Conservation (phyloP, 2,113 vertebrate species). For the Cynocephalus volans region DNA sequence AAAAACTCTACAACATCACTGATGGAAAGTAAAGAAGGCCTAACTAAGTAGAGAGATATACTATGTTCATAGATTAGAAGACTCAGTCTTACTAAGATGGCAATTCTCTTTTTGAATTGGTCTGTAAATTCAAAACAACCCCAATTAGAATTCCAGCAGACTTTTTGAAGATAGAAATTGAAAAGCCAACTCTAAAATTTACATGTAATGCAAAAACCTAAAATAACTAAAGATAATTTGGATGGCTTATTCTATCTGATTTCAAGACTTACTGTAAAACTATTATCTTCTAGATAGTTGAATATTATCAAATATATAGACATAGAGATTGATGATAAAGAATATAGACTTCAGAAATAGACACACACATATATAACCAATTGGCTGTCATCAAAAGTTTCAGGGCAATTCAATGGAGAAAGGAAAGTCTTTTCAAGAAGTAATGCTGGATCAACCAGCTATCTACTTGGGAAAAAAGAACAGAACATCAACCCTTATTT, state of each 20-base stretch:
- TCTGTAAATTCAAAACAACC: background rate
- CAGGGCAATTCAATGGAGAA: background rate
- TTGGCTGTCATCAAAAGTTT: background rate
- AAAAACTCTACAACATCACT: background rate
- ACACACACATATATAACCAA: background rate
- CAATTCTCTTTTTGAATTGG: background rate
- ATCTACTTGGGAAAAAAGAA: background rate
- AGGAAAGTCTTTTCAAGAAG: background rate
- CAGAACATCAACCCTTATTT: background rate
- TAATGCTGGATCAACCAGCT: background rate
- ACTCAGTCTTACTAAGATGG: background rate
- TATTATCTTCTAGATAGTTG: background rate
- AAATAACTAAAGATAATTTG: background rate
- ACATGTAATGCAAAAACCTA: background rate
- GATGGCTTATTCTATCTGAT: background rate
- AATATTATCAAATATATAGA: constrained; percentile 17
- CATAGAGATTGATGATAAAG: background rate
- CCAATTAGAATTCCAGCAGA: background rate
- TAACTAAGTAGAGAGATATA: background rate
- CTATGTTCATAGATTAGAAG: background rate
- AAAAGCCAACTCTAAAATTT: background rate
- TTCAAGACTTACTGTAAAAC: background rate
- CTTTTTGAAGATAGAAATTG: background rate
- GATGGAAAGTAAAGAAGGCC: background rate
- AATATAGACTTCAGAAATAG: constrained; percentile 15